phyloP scores from a whole-genome alignment of 2,797 vertebrate species.

The Lophura swinhoii region DNA sequence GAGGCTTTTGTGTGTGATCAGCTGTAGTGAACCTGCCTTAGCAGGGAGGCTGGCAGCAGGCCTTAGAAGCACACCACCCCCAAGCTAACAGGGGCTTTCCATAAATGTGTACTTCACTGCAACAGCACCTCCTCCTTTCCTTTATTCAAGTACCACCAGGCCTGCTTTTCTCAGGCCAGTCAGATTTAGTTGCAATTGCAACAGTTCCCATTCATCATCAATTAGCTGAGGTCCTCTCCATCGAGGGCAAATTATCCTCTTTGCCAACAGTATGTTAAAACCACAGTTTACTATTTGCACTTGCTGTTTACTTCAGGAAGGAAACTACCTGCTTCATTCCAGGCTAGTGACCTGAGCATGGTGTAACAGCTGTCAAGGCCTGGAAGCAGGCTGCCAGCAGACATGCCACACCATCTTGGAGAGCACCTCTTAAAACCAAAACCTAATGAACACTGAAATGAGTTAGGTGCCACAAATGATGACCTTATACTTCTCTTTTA shows the following conservation, averaged over 20 bases:
- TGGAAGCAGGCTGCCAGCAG: neutral
- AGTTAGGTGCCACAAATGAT: neutral
- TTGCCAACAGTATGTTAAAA: neutral
- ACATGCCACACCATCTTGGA: neutral
- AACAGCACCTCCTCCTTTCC: neutral
- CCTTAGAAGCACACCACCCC: neutral
- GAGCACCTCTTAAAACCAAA: conserved; percentile 13
- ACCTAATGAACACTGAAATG: neutral
- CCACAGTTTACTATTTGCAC: neutral
- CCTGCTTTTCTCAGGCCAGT: neutral
- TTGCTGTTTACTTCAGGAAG: neutral
- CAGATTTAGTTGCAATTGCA: neutral
- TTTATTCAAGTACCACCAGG: rapidly evolving
- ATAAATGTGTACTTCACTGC: neutral
- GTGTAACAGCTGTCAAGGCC: neutral
- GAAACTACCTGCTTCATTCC: neutral
- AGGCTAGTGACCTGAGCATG: neutral
- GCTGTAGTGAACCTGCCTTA: neutral
- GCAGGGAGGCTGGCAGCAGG: neutral
- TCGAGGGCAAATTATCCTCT: neutral
- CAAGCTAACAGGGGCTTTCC: neutral
- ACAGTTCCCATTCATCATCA: neutral
- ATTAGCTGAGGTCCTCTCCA: neutral
- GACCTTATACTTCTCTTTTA: neutral
- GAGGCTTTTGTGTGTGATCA: neutral